A percentile compares a stretch with the other conserved stretches of the same genome.
phyloP scores from a whole-genome alignment of 2,888 invertebrate genomes.

The Drosophila birchii region DNA sequence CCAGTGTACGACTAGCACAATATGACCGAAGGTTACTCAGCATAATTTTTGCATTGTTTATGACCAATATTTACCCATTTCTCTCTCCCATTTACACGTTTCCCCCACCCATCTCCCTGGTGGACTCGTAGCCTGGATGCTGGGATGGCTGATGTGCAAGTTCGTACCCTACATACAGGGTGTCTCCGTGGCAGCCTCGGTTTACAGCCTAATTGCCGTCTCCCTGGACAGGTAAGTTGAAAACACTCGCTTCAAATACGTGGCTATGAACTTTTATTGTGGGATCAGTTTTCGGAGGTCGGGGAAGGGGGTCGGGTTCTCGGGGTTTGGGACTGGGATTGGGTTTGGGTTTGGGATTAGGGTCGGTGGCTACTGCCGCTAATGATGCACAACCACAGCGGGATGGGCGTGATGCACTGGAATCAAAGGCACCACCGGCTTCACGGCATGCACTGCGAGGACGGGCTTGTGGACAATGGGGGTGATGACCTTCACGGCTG shows the following conservation, averaged over 20 bases:
- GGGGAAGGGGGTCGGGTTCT: conserved; percentile 18
- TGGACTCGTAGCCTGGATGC: conserved; percentile 92
- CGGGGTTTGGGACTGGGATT: conserved; percentile 8
- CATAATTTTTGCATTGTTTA: conserved; percentile 69
- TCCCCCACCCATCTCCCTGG: conserved; percentile 1
- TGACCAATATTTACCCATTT: conserved; percentile 45
- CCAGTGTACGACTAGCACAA: conserved; percentile 38
- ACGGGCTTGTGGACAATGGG: conserved; percentile 77
- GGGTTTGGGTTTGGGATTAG: conserved; percentile 4
- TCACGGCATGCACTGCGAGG: conserved; percentile 75
- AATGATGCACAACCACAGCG: conserved; percentile 82
- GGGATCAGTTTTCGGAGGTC: conserved; percentile 41
- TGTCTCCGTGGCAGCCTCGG: conserved; percentile 96
- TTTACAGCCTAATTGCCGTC: conserved; percentile 97
- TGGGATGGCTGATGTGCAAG: conserved; percentile 98
- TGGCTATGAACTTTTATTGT: conserved; percentile 68
- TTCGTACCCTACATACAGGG: conserved; percentile 98
- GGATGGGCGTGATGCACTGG: conserved; percentile 83
- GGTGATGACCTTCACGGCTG: conserved; percentile 81
- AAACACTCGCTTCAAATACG: conserved; percentile 46
- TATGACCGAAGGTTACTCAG: conserved; percentile 71
- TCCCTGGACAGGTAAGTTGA: conserved; percentile 94
- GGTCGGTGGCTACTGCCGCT: conserved; percentile 30
- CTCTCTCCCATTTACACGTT: conserved; percentile 5
- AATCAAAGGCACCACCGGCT: conserved; percentile 76